Evolutionary conservation across 1,140 invertebrate genomes (phyloP).

Genomic region (Spodoptera litura): DNA sequence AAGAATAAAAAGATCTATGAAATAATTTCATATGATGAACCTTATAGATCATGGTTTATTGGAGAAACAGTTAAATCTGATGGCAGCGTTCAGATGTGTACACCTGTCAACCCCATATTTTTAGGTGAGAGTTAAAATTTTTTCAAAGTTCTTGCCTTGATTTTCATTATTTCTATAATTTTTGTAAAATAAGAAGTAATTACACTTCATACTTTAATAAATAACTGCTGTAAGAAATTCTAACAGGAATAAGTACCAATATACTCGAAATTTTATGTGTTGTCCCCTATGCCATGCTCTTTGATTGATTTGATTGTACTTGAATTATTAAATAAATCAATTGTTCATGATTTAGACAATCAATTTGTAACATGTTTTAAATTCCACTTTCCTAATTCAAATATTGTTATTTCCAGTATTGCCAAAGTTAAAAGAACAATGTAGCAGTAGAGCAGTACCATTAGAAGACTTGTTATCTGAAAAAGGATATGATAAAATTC

Average conservation of each 20-base stretch:
- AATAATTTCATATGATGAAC: conserved; percentile 86
- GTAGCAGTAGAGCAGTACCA: conserved; percentile 87
- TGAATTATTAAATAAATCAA: no score
- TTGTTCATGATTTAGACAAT: no score
- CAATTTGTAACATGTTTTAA: no score
- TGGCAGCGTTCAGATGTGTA: conserved; percentile 90
- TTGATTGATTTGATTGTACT: no score
- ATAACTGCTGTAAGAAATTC: no score
- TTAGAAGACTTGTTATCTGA: conserved; percentile 89
- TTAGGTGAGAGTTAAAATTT: conserved; percentile 80
- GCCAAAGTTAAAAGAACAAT: conserved; percentile 85
- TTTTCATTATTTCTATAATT: no score
- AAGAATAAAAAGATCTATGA: conserved; percentile 83
- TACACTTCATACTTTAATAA: no score
- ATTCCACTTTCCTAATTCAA: conserved; percentile 47
- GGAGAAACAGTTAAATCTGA: conserved; percentile 90
- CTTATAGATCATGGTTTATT: conserved; percentile 60
- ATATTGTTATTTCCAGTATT: conserved; percentile 64
- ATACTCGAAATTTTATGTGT: no score
- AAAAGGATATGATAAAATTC: conserved; percentile 75
- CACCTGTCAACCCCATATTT: conserved; percentile 91
- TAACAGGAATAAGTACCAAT: no score
- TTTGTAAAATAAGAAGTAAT: no score
- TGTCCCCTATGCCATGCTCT: no score
- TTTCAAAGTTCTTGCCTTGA: no score